These are phyloP conservation scores for Cebuella pygmaea DNA, from an alignment of 2,797 vertebrate genomes.

Conservation along the genomic window DNA sequence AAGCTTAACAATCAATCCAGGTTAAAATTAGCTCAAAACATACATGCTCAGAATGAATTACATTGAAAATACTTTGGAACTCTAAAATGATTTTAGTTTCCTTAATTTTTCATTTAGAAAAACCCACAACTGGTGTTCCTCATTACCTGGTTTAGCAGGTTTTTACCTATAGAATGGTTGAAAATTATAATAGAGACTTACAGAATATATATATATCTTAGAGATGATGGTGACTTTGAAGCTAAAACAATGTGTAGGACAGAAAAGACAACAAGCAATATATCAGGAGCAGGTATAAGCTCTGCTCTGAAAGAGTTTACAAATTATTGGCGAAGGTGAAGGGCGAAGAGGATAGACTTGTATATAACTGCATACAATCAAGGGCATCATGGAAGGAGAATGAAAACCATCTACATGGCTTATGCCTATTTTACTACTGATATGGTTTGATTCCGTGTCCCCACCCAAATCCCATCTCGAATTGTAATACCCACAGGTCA, in stretches of 20 bases:
- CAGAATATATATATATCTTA: neutral
- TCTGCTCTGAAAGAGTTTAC: neutral
- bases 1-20: slow-evolving; percentile 22
- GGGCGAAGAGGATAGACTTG: neutral
- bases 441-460: neutral
- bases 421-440: neutral
- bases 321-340: neutral
- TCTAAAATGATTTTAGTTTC: slow-evolving; percentile 10
- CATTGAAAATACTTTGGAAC: slow-evolving; percentile 21
- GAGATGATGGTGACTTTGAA: slow-evolving; percentile 37
- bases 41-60: slow-evolving; percentile 16
- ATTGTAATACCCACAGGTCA: neutral
- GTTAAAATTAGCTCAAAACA: slow-evolving; percentile 59
- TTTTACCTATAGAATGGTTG: neutral
- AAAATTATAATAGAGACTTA: slow-evolving; percentile 53
- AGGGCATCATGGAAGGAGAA: neutral
- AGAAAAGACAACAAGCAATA: neutral
- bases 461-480: neutral
- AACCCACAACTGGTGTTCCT: neutral
- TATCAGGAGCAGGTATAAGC: neutral
- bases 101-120: slow-evolving; percentile 35
- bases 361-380: neutral
- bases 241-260: neutral
- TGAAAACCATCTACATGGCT: neutral
- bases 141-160: neutral